These are phyloP conservation scores for Meliscaeva auricollis DNA, from an alignment of 2,888 invertebrate genomes.

Conservation along the genomic window DNA sequence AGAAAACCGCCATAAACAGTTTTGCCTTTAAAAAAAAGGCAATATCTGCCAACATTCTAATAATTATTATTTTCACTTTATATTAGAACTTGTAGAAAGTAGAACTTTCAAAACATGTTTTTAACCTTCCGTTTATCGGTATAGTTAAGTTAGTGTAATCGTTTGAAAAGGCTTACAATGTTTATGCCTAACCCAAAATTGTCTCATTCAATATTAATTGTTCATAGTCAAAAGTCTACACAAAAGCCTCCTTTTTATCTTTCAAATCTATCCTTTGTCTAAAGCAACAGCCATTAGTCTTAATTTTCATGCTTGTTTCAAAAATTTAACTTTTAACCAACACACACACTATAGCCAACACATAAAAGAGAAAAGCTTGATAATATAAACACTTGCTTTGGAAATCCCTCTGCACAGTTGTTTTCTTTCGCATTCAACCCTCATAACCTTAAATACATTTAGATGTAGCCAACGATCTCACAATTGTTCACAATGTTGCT, in stretches of 20 bases:
- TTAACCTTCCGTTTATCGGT: no score
- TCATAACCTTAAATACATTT: conserved; percentile 9
- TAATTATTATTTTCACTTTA: no score
- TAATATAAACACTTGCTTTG: conserved; percentile 11
- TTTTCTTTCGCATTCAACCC: conserved; percentile 3
- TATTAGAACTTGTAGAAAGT: no score
- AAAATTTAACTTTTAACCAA: not conserved
- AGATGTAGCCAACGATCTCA: conserved; percentile 7
- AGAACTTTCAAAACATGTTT: no score
- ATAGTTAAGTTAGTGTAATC: no score
- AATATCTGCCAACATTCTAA: no score
- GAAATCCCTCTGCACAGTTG: not conserved
- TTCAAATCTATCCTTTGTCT: not conserved
- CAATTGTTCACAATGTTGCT: conserved; percentile 9
- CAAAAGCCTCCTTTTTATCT: not conserved
- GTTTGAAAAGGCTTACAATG: no score
- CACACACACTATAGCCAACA: no score
- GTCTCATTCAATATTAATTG: conserved; percentile 8
- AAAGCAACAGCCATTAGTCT: conserved; percentile 11
- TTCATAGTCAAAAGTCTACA: not conserved
- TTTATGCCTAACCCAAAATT: not conserved
- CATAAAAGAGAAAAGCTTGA: not conserved
- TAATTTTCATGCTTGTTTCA: not conserved
- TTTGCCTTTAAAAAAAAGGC: no score
- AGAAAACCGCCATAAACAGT: no score